Conservation (phyloP, 2,113 vertebrate genomes). For the Equus przewalskii region DNA sequence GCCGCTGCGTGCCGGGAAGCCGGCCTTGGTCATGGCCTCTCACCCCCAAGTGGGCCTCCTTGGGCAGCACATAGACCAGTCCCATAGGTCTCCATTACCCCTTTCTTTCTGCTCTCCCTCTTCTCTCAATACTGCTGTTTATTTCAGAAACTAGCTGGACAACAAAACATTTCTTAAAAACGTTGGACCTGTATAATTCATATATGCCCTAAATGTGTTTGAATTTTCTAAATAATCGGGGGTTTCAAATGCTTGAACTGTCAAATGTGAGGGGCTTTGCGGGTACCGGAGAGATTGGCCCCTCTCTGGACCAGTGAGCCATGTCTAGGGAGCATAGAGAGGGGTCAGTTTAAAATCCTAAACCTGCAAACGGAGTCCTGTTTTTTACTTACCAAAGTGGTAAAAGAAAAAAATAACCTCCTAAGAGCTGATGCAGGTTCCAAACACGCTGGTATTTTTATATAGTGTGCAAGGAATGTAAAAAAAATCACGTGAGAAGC, state of each 20-base stretch:
- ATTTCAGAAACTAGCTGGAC: background rate
- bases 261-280: background rate
- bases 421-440: background rate
- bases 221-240: background rate
- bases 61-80: background rate
- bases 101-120: accelerated
- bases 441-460: background rate
- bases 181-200: background rate
- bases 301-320: background rate
- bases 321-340: background rate
- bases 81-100: too few species aligned
- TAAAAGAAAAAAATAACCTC: background rate
- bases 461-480: background rate
- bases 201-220: background rate
- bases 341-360: background rate
- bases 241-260: background rate
- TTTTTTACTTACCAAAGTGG: background rate
- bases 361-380: background rate
- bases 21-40: background rate
- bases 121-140: background rate
- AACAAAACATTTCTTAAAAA: background rate
- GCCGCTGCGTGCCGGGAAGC: background rate
- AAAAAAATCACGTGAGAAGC: background rate
- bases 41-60: accelerated
- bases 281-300: background rate